Evolutionary conservation across 23 tunicate species (phyloP), one percentile per base, ranked within the genome.

Genomic region (Halocynthia aurantium): DNA sequence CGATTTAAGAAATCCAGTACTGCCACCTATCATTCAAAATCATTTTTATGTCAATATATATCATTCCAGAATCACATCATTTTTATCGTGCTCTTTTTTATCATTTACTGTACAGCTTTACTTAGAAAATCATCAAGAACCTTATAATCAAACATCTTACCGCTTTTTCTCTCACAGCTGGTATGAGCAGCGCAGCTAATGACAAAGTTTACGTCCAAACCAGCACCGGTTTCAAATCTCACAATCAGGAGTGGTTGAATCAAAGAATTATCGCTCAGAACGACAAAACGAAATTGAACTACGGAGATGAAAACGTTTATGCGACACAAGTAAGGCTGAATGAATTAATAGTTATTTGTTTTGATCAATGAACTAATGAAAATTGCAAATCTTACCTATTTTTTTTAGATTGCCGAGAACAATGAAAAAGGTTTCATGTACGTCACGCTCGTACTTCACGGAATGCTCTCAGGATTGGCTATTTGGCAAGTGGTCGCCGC

Each of bases 181-280:
- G 44, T 31, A 31, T 31, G 44, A 87, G 81, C 31, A 90, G 97
- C 71, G 86, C 79, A 53, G 80, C 86, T 15, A 85, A 85, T 50
- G 84, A 85, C 17, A 85, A 71, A 77, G 86, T 90, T 53, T 90
- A 84, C 70, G 83, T 90, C 18, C 97, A 90, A 77, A 90, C 97
- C 52, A 85, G 80, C 51, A 74, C 55, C 57, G 78, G 78, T 54
- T 74, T 74, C 57, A 64, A 22, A 1, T 19, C 78, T 6, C 78
- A 54, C 50, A 74, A 74, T 74, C 55, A 54, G 56, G 78, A 74
- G 19, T 74, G 78, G 78, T 10, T 74, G 9, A 54, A 74, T 56
- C 31, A 74, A 53, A 40, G 78, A 5, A 53, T 21, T 8, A 54
- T 54, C 55, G 31, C 17, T 49, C 31, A 12, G 5, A 64, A 53